A percentile compares a stretch with the other conserved stretches of the same genome.
These are phyloP conservation scores for Galleria mellonella DNA, from an alignment of 1,140 invertebrate genomes.

Conservation along the genomic window DNA sequence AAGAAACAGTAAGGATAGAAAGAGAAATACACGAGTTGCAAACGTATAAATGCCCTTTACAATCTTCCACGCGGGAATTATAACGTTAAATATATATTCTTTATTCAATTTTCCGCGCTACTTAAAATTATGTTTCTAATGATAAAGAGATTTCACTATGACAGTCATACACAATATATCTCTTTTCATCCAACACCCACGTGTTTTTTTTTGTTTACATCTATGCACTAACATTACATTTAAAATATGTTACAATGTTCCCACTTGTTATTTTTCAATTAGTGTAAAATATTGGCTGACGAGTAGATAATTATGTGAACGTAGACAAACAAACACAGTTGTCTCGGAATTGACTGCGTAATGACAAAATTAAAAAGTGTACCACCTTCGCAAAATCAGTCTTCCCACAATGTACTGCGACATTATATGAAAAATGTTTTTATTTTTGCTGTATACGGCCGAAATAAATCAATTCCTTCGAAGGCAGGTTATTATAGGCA, in stretches of 20 bases:
- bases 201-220: conserved; percentile 43
- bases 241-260: conserved; percentile 72
- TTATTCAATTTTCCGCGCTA: conserved; percentile 42
- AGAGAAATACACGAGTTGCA: conserved; percentile 41
- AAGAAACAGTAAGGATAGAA: conserved; percentile 38
- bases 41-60: conserved; percentile 63
- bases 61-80: conserved; percentile 40
- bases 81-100: conserved; percentile 54
- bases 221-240: conserved; percentile 66
- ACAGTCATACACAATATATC: conserved; percentile 56
- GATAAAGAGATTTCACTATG: conserved; percentile 57
- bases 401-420: conserved; percentile 28
- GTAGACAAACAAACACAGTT: conserved; percentile 11
- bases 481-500: conserved; percentile 24
- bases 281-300: conserved; percentile 40
- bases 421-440: background rate
- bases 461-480: conserved; percentile 47
- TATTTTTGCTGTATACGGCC: conserved; percentile 15
- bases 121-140: conserved; percentile 54
- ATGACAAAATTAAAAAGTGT: conserved; percentile 1
- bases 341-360: conserved; percentile 10
- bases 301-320: conserved; percentile 6
- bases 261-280: conserved; percentile 61
- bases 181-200: conserved; percentile 43
- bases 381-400: conserved; percentile 47